These are phyloP conservation scores for Gallirallus australis DNA, from an alignment of 2,797 vertebrate genomes.

Conservation along the genomic window DNA sequence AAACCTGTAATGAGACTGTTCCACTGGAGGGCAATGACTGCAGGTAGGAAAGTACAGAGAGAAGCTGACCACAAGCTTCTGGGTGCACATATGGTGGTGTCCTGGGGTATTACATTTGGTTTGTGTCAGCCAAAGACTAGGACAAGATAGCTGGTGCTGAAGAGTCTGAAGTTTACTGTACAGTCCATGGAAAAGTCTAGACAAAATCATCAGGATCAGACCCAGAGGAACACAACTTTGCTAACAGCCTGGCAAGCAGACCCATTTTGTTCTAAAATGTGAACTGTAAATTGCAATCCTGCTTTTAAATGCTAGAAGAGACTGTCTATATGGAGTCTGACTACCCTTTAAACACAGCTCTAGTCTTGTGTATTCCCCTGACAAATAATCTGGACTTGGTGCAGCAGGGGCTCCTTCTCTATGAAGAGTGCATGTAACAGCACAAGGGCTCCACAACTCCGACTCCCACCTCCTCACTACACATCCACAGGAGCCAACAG, in stretches of 20 bases:
- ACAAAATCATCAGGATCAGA: background rate
- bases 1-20: background rate
- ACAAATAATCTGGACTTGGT: background rate
- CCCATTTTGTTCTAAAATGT: background rate
- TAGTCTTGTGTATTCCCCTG: background rate
- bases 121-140: background rate
- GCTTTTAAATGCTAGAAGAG: background rate
- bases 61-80: background rate
- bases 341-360: background rate
- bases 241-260: background rate
- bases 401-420: too few species aligned
- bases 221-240: background rate
- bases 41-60: background rate
- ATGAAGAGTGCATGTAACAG: fast-evolving
- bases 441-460: background rate
- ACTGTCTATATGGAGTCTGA: background rate
- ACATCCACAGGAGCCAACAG: background rate
- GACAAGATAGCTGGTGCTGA: background rate
- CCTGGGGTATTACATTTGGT: background rate
- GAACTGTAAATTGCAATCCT: background rate
- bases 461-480: fast-evolving
- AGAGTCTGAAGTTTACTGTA: background rate
- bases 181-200: background rate
- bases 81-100: too few species aligned
- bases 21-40: background rate